Evolutionary conservation across 2,888 invertebrate species (phyloP), one percentile per base, ranked within the genome.

Genomic region (Patella ulyssiponensis): DNA sequence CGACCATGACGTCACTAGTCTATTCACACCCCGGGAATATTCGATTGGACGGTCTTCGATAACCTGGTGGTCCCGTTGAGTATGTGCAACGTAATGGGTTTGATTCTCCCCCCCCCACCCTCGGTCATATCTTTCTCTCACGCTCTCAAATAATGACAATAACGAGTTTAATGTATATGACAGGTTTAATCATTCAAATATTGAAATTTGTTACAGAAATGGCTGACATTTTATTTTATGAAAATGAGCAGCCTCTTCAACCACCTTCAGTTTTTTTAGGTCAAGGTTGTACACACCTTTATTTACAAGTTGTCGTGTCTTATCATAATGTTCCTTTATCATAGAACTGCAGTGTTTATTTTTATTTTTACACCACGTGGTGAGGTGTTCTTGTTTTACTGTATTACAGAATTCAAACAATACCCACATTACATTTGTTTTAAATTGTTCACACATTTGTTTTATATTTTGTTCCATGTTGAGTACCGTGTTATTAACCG

Each of bases 281-380:
- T 64, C 64, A 64, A 64, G 64, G 64, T 64, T 23, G 23, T 64
- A 64, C 20, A 64, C 20, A 64, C 64, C 64, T 12, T n/a, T 23
- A 12, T 20, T 23, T 11, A 64, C 23, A 23, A 23, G 20, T 14
- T 64, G 20, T 14, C 23, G 9, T 3, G 23, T 23, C 20, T 64
- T 64, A 23, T 64, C 23, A 20, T 23, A 64, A 64, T 64, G 64
- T 12, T 64, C 23, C 0, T 64, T 23, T 64, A 64, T 23, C 23
- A 64, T 12, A 23, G 23, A 64, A 12, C 23, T 64, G 23, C 64
- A 64, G 2, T 12, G 12, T 20, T 20, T 20, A 64, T 23, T 64
- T 64, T 64, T 23, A 64, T 64, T 64, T 64, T 64, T 64, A 64
- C 64, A 64, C 64, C 64, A 64, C 20, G 64, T 23, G 20, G 64